A percentile compares a stretch with the other conserved stretches of the same genome.
Evolutionary conservation across 2,113 vertebrate species (phyloP).

Genomic region (Dicrurus megarhynchus): DNA sequence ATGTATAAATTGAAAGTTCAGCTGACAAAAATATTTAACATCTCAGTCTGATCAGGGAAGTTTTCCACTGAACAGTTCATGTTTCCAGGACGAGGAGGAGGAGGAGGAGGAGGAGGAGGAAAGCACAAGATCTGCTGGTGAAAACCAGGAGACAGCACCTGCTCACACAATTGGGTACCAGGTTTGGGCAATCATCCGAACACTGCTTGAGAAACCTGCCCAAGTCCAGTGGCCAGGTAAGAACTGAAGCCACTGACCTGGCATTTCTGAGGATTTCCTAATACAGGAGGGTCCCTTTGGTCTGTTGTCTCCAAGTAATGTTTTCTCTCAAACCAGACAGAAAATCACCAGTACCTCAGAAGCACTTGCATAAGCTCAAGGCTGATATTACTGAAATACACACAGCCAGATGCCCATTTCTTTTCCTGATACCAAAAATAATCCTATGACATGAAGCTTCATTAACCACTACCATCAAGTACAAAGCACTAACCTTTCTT

Average conservation of each 20-base stretch:
- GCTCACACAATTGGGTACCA: background rate
- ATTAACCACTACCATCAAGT: background rate
- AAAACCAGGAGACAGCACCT: background rate
- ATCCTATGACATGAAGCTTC: background rate
- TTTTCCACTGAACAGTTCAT: background rate
- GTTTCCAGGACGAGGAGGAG: background rate
- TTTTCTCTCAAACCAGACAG: background rate
- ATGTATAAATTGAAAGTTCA: background rate
- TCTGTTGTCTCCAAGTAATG: background rate
- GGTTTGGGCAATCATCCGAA: background rate
- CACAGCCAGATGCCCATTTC: background rate
- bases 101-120: background rate
- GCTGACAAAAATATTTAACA: background rate
- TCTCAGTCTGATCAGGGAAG: background rate
- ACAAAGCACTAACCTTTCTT: background rate
- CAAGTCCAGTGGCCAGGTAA: background rate
- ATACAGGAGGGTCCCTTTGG: background rate
- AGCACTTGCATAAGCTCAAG: background rate
- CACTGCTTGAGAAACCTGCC: background rate
- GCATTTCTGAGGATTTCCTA: background rate
- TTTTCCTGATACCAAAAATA: background rate
- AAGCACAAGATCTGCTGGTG: background rate
- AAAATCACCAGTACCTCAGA: background rate
- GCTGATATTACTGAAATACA: background rate
- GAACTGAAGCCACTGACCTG: background rate